These are phyloP conservation scores for Gasterosteus aculeatus DNA, from an alignment of 2,113 vertebrate genomes.

Conservation along the genomic window DNA sequence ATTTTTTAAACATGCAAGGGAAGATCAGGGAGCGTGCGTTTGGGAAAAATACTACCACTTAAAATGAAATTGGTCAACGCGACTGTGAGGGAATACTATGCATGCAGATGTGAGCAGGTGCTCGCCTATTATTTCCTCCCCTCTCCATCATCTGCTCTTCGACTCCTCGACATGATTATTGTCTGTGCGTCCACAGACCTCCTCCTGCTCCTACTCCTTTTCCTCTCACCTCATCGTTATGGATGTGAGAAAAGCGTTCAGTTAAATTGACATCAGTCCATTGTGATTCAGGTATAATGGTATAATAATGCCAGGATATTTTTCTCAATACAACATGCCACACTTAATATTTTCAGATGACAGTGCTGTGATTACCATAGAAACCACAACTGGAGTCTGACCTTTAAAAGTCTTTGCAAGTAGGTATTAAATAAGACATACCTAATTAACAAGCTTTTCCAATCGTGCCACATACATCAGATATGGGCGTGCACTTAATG, in stretches of 20 bases:
- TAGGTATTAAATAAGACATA: conserved; percentile 8
- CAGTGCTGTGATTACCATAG: conserved; percentile 18
- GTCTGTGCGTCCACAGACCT: conserved; percentile 4
- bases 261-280: not conserved
- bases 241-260: not conserved
- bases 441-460: conserved; percentile 34
- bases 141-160: not conserved
- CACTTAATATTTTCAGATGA: conserved; percentile 27
- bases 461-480: conserved; percentile 12
- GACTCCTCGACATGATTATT: not conserved
- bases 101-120: conserved; percentile 2
- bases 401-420: conserved; percentile 42
- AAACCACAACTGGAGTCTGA: conserved; percentile 35
- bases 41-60: not conserved
- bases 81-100: conserved; percentile 2
- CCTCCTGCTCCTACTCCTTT: conserved; percentile 27
- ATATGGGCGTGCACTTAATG: conserved; percentile 14
- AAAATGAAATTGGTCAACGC: not conserved
- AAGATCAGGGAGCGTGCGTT: too few relatives aligned
- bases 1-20: too few relatives aligned
- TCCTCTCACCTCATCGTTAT: conserved; percentile 15
- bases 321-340: conserved; percentile 13
- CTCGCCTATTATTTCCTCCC: not conserved
- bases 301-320: conserved; percentile 7
- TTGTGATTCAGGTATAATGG: conserved; percentile 10